Percentiles rank a stretch among this genome's conserved stretches.
Conservation (phyloP, 2,113 vertebrate species). For the Neomonachus schauinslandi region DNA sequence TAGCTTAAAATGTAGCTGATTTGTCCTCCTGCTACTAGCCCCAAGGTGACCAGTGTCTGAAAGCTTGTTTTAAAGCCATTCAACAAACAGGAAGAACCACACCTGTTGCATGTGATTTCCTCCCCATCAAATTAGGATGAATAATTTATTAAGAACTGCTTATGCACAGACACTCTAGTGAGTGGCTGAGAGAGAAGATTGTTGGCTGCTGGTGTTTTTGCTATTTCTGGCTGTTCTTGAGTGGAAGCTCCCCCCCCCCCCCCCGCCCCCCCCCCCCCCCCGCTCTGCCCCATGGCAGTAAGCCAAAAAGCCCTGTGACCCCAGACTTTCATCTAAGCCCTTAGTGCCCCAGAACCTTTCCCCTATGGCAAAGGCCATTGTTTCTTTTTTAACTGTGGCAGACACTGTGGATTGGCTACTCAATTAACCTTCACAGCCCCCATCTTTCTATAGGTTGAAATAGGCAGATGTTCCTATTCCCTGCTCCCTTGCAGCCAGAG, state of each 20-base stretch:
- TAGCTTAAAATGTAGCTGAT: conserved; percentile 85
- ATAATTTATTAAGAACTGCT: conserved; percentile 84
- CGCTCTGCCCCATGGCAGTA: not conserved
- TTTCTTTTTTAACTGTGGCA: not conserved
- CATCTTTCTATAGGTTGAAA: not conserved
- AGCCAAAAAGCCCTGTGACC: conserved; percentile 4
- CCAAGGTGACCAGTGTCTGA: conserved; percentile 75
- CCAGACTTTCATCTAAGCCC: not conserved
- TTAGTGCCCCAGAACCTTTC: not conserved
- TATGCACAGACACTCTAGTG: conserved; percentile 63
- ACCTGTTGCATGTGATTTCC: conserved; percentile 83
- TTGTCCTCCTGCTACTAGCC: conserved; percentile 82
- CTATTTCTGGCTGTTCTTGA: conserved; percentile 12
- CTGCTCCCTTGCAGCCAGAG: not conserved
- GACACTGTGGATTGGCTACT: not conserved
- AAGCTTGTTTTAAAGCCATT: conserved; percentile 80
- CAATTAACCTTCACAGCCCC: not conserved
- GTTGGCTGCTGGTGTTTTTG: not conserved
- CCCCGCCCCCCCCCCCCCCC: too few species aligned
- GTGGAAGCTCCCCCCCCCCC: not conserved
- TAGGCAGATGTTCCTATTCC: conserved; percentile 6
- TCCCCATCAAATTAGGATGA: conserved; percentile 84
- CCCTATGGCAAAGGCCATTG: conserved; percentile 6
- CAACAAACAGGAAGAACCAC: conserved; percentile 81
- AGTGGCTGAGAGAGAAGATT: conserved; percentile 57